Evolutionary conservation across 2,888 invertebrate genomes (phyloP), one percentile per base, ranked within the genome.

Genomic region (Polymixis lichenea): DNA sequence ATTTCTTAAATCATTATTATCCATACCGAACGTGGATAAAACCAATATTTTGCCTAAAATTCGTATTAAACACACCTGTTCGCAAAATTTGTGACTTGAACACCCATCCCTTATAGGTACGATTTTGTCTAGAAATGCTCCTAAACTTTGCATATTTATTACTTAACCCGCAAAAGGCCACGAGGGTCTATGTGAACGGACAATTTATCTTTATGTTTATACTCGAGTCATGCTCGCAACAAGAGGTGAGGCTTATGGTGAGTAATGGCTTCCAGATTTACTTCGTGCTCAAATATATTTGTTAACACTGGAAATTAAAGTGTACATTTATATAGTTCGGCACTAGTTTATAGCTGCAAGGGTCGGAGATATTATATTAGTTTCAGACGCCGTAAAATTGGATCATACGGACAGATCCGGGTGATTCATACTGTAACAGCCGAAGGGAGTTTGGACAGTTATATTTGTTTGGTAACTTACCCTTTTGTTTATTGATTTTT

Each of bases 141-240:
- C 90, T 92, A 92, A 95, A 95, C 92, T 95, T 94, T 93, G 94
- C 94, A 94, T 94, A 94, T 94, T 95, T 94, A 95, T 94, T 91
- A 91, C 91, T 91, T 90, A 94, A 94, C 93, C 93, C 89, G 82
- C 86, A 82, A 84, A 86, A 83, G 88, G 89, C 88, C 86, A 87
- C 89, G 82, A 74, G 87, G 89, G 90, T 88, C 89, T 87, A 85
- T 85, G 88, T 82, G 88, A 85, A 87, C 92, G 84, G 82, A 87
- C 88, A 79, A 90, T 90, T 89, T 91, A 89, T 91, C 91, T 89
- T 86, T 86, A 85, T 86, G 86, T 88, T 84, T 86, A 86, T 87
- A 83, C 86, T 88, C 84, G 82, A 89, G 86, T 90, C 88, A 89
- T 90, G 87, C 86, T 88, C 87, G 83, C 87, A 82, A 84, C 87